Conservation (phyloP, 1,140 invertebrate genomes). For the Rhagoletis zephyria region DNA sequence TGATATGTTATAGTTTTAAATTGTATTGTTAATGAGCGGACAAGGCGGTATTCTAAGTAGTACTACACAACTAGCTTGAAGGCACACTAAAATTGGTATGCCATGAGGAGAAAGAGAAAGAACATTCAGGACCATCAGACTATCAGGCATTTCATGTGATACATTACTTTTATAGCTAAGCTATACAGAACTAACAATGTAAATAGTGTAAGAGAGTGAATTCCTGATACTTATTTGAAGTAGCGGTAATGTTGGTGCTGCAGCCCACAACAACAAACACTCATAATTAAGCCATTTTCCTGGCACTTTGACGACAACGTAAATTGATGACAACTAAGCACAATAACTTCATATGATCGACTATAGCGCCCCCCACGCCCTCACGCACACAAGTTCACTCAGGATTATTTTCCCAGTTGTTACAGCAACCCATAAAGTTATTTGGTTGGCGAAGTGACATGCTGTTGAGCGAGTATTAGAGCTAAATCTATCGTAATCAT, state of each 20-base stretch:
- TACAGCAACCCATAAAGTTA: neutral
- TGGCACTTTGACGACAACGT: neutral
- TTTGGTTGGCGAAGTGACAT: neutral
- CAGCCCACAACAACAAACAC: too few species aligned
- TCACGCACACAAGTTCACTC: neutral
- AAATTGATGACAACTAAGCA: neutral
- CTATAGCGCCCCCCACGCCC: neutral
- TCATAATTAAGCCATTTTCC: constrained; percentile 15
- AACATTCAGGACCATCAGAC: too few species aligned
- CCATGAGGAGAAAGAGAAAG: too few species aligned
- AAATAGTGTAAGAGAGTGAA: too few species aligned
- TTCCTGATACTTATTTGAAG: too few species aligned
- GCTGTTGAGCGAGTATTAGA: neutral
- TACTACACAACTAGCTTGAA: too few species aligned
- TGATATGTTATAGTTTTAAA: neutral
- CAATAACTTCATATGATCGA: neutral
- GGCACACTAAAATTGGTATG: too few species aligned
- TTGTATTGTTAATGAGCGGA: neutral
- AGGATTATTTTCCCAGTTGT: neutral
- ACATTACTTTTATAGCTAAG: too few species aligned
- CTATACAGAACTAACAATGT: too few species aligned
- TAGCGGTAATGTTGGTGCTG: too few species aligned
- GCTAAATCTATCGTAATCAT: constrained; percentile 31
- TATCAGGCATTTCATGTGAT: too few species aligned
- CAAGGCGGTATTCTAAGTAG: neutral